phyloP scores from a whole-genome alignment of 2,113 vertebrate species.

The Dasypus novemcinctus region DNA sequence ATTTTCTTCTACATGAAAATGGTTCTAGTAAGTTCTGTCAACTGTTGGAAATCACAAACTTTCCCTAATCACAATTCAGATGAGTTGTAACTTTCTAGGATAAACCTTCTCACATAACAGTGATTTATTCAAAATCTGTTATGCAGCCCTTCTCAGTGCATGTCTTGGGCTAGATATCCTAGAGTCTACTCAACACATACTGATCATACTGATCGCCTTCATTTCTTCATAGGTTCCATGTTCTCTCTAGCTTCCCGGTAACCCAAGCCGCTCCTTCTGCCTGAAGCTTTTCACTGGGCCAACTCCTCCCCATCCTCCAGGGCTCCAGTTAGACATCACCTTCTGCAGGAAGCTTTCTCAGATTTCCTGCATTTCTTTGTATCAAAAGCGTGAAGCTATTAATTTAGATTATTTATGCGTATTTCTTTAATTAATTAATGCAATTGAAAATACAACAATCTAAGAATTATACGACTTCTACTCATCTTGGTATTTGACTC shows the following conservation, averaged over 20 bases:
- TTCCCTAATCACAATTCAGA: not conserved
- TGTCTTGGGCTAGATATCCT: not conserved
- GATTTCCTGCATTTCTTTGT: not conserved
- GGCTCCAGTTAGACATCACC: not conserved
- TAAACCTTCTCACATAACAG: not conserved
- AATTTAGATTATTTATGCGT: not conserved
- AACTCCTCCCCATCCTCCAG: not conserved
- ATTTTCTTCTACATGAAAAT: constrained; percentile 39
- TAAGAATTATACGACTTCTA: no score
- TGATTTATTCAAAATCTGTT: not conserved
- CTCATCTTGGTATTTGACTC: not conserved
- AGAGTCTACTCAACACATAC: not conserved
- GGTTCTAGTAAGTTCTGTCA: not conserved
- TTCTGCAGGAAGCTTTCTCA: not conserved
- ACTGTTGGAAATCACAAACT: not conserved
- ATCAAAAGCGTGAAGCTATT: not conserved
- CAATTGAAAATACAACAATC: no score
- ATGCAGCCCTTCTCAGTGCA: not conserved
- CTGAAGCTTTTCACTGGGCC: not conserved
- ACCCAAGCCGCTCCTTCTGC: not conserved
- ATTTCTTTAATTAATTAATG: no score
- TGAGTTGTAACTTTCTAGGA: not conserved
- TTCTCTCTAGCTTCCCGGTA: not conserved
- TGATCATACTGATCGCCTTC: not conserved
- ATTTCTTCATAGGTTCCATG: not conserved